Evolutionary conservation across 2,888 invertebrate genomes (phyloP).

Genomic region (Drosophila multiciliata): DNA sequence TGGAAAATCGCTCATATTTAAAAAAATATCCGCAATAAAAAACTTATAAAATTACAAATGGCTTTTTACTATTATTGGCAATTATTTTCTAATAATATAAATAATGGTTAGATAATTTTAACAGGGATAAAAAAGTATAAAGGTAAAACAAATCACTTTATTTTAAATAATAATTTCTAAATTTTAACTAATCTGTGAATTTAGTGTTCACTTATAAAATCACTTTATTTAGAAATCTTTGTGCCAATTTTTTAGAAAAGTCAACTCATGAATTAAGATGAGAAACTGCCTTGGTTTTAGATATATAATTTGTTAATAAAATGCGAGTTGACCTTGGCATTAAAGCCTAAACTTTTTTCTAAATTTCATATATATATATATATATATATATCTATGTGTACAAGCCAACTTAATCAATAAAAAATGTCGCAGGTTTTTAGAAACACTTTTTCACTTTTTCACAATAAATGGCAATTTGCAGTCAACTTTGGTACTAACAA

Average conservation of each 20-base stretch:
- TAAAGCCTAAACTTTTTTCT: not conserved
- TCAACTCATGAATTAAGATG: not conserved
- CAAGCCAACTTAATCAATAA: not conserved
- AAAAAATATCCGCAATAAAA: too few relatives aligned
- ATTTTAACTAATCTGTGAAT: too few relatives aligned
- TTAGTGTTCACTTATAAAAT: not conserved
- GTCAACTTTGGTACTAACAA: not conserved
- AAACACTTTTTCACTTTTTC: not conserved
- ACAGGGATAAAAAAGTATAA: too few relatives aligned
- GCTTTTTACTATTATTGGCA: too few relatives aligned
- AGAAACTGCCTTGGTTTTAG: not conserved
- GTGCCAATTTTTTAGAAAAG: not conserved
- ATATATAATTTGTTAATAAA: not conserved
- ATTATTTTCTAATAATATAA: too few relatives aligned
- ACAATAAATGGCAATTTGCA: not conserved
- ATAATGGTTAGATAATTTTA: too few relatives aligned
- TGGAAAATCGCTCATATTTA: too few relatives aligned
- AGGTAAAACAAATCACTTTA: too few relatives aligned
- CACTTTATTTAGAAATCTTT: not conserved
- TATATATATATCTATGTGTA: too few relatives aligned
- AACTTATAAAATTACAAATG: too few relatives aligned
- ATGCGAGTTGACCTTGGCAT: not conserved
- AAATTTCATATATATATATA: too few relatives aligned
- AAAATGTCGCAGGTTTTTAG: not conserved
- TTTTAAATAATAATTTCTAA: too few relatives aligned